phyloP scores from a whole-genome alignment of 1,140 invertebrate genomes.

The Vollenhovia emeryi region DNA sequence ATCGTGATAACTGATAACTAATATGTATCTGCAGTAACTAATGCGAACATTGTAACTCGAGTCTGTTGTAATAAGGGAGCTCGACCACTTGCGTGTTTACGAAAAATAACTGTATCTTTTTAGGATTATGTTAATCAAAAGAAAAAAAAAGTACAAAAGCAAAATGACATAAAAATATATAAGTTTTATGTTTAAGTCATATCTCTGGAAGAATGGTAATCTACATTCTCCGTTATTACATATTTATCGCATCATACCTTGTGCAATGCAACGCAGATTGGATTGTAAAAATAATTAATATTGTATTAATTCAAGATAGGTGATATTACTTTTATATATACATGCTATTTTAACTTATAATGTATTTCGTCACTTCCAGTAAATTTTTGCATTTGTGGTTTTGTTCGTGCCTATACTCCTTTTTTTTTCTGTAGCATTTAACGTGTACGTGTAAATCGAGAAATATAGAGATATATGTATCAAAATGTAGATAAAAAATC shows the following conservation, averaged over 20 bases:
- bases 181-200: constrained; percentile 39
- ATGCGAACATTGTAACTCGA: constrained; percentile 27
- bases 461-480: constrained; percentile 73
- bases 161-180: constrained; percentile 60
- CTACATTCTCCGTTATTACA: constrained; percentile 23
- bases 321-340: constrained; percentile 57
- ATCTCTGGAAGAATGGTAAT: constrained; percentile 4
- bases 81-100: constrained; percentile 58
- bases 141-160: constrained; percentile 68
- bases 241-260: constrained; percentile 25
- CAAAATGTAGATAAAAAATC: constrained; percentile 35
- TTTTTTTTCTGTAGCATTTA: constrained; percentile 79
- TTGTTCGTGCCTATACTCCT: constrained; percentile 66
- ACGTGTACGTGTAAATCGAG: constrained; percentile 73
- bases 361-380: constrained; percentile 62
- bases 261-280: constrained; percentile 46
- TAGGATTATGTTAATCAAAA: constrained; percentile 64
- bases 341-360: constrained; percentile 60
- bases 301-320: constrained; percentile 49
- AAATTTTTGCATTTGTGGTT: constrained; percentile 78
- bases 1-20: constrained; percentile 26
- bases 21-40: constrained; percentile 48
- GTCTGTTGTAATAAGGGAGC: constrained; percentile 28
- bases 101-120: constrained; percentile 42
- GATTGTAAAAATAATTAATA: constrained; percentile 52